Evolutionary conservation across 2,888 invertebrate genomes (phyloP).

Genomic region (Agonopterix alstromeriana): DNA sequence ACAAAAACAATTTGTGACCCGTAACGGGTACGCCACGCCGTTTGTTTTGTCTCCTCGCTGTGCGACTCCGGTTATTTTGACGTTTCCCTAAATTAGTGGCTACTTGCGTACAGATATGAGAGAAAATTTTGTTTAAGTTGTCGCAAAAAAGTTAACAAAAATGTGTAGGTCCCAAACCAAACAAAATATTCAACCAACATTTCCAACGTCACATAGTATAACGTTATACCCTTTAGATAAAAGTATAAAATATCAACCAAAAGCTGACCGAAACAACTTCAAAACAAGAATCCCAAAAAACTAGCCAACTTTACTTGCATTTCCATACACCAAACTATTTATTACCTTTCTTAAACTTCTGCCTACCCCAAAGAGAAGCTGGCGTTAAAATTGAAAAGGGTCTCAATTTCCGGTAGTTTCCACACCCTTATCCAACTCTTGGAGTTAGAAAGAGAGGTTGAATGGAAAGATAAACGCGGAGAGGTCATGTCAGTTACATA

Average conservation of each 20-base stretch:
- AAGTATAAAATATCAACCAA: too few species aligned
- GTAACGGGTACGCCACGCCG: slow-evolving; percentile 33
- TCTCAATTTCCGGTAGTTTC: slow-evolving; percentile 43
- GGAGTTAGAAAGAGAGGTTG: slow-evolving; percentile 14
- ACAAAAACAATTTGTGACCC: slow-evolving; percentile 72
- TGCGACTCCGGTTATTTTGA: neutral
- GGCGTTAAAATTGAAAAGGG: slow-evolving; percentile 42
- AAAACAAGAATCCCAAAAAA: too few species aligned
- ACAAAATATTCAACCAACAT: too few species aligned
- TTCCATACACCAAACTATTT: slow-evolving; percentile 1
- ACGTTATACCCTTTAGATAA: too few species aligned
- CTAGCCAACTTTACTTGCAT: too few species aligned
- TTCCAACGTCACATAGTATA: too few species aligned
- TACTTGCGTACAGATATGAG: too few species aligned
- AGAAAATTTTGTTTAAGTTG: too few species aligned
- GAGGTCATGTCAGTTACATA: slow-evolving; percentile 37
- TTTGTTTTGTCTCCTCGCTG: slow-evolving; percentile 3
- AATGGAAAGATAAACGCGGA: slow-evolving; percentile 6
- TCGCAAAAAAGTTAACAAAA: too few species aligned
- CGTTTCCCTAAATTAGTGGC: neutral
- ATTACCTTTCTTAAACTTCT: slow-evolving; percentile 13
- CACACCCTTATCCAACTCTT: slow-evolving; percentile 18
- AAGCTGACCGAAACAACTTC: too few species aligned
- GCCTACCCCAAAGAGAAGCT: slow-evolving; percentile 6
- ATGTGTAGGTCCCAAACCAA: too few species aligned